These are phyloP conservation scores for Drosophila melanosoma DNA, from an alignment of 2,888 invertebrate genomes.

Conservation along the genomic window DNA sequence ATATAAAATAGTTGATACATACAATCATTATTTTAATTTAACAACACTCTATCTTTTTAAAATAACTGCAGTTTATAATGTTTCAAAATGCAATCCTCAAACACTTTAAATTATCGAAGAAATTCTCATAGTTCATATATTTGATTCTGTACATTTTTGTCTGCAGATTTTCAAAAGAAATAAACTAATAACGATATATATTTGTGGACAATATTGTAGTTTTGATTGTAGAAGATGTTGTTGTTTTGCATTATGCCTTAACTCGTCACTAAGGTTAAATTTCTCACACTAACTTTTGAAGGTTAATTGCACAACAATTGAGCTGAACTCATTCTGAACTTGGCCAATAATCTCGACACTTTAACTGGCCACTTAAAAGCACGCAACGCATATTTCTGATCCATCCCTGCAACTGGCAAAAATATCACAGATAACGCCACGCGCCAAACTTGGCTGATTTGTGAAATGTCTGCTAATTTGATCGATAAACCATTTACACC, in stretches of 20 bases:
- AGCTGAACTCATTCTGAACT: slow-evolving; percentile 31
- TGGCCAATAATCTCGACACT: slow-evolving; percentile 8
- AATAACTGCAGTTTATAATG: neutral
- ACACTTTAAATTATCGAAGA: neutral
- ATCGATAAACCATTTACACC: slow-evolving; percentile 75
- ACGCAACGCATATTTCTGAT: slow-evolving; percentile 8
- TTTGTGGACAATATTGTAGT: slow-evolving; percentile 18
- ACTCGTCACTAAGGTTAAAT: slow-evolving; percentile 74
- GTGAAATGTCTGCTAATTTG: slow-evolving; percentile 62
- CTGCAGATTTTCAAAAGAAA: neutral
- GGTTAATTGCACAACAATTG: slow-evolving; percentile 66
- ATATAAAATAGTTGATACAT: neutral
- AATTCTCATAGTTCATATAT: neutral
- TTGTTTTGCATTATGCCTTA: slow-evolving; percentile 60
- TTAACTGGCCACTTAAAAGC: slow-evolving; percentile 14
- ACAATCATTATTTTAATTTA: neutral
- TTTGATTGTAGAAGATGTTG: slow-evolving; percentile 38
- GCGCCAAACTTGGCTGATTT: slow-evolving; percentile 54
- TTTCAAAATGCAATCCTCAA: neutral
- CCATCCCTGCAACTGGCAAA: slow-evolving; percentile 2
- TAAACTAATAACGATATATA: neutral
- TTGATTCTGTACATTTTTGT: neutral
- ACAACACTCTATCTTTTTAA: neutral
- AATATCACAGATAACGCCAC: slow-evolving; percentile 53
- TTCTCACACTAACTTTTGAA: slow-evolving; percentile 72